These are phyloP conservation scores for Bothrops jararaca DNA, from an alignment of 2,113 vertebrate species.

Conservation along the genomic window DNA sequence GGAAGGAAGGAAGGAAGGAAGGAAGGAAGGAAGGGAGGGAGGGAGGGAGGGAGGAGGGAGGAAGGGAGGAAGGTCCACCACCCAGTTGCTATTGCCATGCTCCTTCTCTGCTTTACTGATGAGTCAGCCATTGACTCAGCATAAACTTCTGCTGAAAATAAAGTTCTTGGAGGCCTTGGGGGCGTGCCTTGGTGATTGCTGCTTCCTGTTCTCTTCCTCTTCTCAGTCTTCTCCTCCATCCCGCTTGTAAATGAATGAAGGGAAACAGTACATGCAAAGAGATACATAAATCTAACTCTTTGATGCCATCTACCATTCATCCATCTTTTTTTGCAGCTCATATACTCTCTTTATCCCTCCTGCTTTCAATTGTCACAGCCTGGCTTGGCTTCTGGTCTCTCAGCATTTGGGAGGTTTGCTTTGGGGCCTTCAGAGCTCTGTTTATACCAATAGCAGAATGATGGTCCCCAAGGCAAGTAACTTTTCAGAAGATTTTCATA, in stretches of 20 bases:
- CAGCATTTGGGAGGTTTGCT: neutral
- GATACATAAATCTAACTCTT: neutral
- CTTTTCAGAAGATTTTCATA: constrained; percentile 44
- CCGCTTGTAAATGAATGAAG: neutral
- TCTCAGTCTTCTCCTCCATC: neutral
- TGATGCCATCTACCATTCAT: neutral
- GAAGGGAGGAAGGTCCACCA: neutral
- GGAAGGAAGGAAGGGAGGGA: neutral
- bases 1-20: too few species aligned
- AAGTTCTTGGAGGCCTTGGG: neutral
- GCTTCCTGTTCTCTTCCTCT: neutral
- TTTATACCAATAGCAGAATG: neutral
- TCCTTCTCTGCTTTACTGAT: neutral
- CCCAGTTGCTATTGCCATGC: neutral
- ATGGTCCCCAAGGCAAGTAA: neutral
- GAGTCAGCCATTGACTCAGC: neutral
- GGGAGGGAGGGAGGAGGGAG: neutral
- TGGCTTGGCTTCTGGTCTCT: neutral
- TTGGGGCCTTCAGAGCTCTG: neutral
- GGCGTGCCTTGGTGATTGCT: neutral
- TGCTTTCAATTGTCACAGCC: neutral
- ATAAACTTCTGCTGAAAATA: neutral
- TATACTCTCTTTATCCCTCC: neutral
- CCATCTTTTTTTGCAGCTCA: neutral
- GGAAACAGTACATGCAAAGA: neutral